Evolutionary conservation across 2,797 vertebrate genomes (phyloP).

Genomic region (Psittacula echo): DNA sequence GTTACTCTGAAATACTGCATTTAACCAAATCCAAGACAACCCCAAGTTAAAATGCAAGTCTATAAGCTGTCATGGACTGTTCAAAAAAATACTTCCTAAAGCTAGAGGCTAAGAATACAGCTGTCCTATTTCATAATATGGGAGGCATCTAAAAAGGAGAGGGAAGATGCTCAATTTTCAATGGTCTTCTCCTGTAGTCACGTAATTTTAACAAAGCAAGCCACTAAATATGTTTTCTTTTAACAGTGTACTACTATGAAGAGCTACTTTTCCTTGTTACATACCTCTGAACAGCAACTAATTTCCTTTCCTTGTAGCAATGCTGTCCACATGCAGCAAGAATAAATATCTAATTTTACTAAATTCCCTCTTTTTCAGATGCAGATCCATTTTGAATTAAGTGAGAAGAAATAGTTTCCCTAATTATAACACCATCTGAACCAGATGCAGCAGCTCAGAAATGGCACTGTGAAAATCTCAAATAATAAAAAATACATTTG

Average conservation of each 20-base stretch:
- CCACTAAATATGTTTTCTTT: neutral
- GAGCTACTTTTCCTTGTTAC: neutral
- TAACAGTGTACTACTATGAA: neutral
- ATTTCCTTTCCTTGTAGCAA: neutral
- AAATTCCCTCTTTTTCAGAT: neutral
- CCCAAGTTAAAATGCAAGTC: neutral
- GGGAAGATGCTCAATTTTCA: neutral
- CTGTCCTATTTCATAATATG: neutral
- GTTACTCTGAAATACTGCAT: neutral
- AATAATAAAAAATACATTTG: neutral
- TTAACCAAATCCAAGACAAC: neutral
- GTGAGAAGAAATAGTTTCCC: neutral
- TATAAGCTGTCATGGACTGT: rapidly evolving
- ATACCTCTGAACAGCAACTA: neutral
- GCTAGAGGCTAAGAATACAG: neutral
- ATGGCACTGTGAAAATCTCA: neutral
- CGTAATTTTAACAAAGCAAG: neutral
- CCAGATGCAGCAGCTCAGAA: neutral
- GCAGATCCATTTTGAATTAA: neutral
- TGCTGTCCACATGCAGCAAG: neutral
- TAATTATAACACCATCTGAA: neutral
- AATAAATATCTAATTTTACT: neutral
- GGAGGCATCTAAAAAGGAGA: neutral
- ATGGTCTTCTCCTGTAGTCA: neutral
- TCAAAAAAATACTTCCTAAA: neutral